Percentiles rank a stretch among this genome's conserved stretches.
Evolutionary conservation across 2,113 vertebrate species (phyloP).

Genomic region (Petromus typicus): DNA sequence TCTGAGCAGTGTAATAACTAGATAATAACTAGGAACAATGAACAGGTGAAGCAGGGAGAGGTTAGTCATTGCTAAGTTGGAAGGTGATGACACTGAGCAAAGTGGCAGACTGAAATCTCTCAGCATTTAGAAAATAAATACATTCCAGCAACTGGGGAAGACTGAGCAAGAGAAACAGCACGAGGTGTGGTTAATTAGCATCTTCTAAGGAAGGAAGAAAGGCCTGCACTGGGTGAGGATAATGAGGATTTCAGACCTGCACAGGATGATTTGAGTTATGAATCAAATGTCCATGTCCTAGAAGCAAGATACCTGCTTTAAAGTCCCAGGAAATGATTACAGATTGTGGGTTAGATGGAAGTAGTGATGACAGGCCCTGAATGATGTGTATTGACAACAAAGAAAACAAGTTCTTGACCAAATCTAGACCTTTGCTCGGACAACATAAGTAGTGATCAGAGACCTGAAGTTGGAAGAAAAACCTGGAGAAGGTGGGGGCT

Average conservation of each 20-base stretch:
- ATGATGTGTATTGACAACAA: not conserved
- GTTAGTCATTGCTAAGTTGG: not conserved
- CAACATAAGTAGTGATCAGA: not conserved
- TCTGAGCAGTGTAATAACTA: not conserved
- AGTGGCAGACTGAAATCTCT: not conserved
- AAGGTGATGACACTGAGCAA: not conserved
- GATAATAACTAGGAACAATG: too few relatives aligned
- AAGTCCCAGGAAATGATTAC: not conserved
- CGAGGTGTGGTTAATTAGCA: not conserved
- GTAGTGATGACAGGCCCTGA: not conserved
- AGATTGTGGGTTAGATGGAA: not conserved
- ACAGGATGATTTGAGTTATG: not conserved
- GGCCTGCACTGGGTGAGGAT: accelerated
- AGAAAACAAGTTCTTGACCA: not conserved
- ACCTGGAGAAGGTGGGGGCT: accelerated
- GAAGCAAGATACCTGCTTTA: not conserved
- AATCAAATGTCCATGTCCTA: not conserved
- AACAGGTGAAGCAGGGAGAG: not conserved
- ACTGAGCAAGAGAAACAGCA: not conserved
- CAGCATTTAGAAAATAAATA: not conserved
- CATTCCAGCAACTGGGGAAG: not conserved
- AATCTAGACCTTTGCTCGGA: not conserved
- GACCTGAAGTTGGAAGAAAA: not conserved
- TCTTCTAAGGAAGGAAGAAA: not conserved
- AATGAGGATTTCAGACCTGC: not conserved